Conservation (phyloP, 1,140 invertebrate genomes). For the Lepidostoma basale region DNA sequence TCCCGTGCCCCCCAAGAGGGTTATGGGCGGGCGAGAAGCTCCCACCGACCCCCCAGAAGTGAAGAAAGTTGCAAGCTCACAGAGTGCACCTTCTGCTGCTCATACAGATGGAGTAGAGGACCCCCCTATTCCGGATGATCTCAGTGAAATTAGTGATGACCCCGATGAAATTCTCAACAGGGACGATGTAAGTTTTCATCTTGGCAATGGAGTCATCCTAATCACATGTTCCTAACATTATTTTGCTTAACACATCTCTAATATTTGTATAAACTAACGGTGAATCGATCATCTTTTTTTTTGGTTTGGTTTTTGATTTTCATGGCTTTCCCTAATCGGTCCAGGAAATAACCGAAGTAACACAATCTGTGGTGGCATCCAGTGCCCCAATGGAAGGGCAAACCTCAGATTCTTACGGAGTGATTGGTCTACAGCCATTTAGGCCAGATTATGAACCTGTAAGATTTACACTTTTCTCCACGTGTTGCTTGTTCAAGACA, state of each 20-base stretch:
- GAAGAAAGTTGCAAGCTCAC: slow-evolving; percentile 34
- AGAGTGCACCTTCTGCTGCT: slow-evolving; percentile 51
- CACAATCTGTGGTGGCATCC: slow-evolving; percentile 32
- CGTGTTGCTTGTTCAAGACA: no score
- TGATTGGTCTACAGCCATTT: slow-evolving; percentile 44
- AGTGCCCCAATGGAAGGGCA: slow-evolving; percentile 31
- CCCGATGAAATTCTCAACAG: slow-evolving; percentile 83
- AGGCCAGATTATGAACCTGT: slow-evolving; percentile 45
- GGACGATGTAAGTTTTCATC: slow-evolving; percentile 66
- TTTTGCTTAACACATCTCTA: slow-evolving; percentile 19
- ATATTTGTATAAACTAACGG: slow-evolving; percentile 3
- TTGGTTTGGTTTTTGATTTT: slow-evolving; percentile 24
- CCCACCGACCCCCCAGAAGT: slow-evolving; percentile 42
- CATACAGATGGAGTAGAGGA: slow-evolving; percentile 60
- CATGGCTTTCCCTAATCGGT: slow-evolving; percentile 42
- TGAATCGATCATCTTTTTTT: slow-evolving; percentile 14
- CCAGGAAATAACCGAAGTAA: slow-evolving; percentile 45
- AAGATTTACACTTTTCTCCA: slow-evolving; percentile 25
- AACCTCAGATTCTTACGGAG: slow-evolving; percentile 40
- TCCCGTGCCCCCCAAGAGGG: slow-evolving; percentile 32
- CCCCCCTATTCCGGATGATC: slow-evolving; percentile 70
- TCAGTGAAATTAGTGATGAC: slow-evolving; percentile 87
- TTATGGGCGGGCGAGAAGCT: slow-evolving; percentile 13
- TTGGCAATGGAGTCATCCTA: not conserved
- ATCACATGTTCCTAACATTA: slow-evolving; percentile 28